Evolutionary conservation across 2,113 vertebrate genomes (phyloP), one percentile per base, ranked within the genome.

Genomic region (Oceanites oceanicus): DNA sequence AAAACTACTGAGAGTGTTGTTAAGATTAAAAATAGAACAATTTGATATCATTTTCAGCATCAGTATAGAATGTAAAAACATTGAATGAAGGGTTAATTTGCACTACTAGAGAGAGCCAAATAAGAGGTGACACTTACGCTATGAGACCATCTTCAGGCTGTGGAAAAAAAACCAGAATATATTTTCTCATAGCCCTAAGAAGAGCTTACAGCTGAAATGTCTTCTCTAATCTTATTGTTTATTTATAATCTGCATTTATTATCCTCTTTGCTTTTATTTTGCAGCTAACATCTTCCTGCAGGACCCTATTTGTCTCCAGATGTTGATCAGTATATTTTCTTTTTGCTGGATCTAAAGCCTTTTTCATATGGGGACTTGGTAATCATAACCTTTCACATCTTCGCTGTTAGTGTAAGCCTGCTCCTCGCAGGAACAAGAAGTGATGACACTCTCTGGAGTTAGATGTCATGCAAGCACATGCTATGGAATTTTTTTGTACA

Each of bases 41-140:
- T 36, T 89, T 59, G 21, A 44, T 65, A 17, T 45, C 32, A 71
- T 55, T 92, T 92, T 80, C 50, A 73, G 79, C 49, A 63, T 62
- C 56, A 78, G 19, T 29, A 63, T 7, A 29, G 11, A 90, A 50
- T 7, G 10, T 23, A 90, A 90, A 94, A 92, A 89, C 50, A 53
- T 30, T 56, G 66, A 92, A 81, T 45, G 85, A 96, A 97, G 83
- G 82, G 94, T 95, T 95, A 93, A 92, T 78, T 88, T 95, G 63
- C 36, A 81, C 25, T 19, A 45, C 72, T 67, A 71, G 23, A 92
- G n/a, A 65, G 81, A 90, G 38, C 23, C 88, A 56, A 67, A 38
- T 78, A 80, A 80, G 58, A 77, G 19, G 40, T 75, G 85, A 75
- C 80, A 93, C 30, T 38, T 73, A 56, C 88, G 61, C 61, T 86